Percentiles rank a stretch among this genome's conserved stretches.
Evolutionary conservation across 2,888 invertebrate species (phyloP).

Genomic region (Sabatieria punctata): DNA sequence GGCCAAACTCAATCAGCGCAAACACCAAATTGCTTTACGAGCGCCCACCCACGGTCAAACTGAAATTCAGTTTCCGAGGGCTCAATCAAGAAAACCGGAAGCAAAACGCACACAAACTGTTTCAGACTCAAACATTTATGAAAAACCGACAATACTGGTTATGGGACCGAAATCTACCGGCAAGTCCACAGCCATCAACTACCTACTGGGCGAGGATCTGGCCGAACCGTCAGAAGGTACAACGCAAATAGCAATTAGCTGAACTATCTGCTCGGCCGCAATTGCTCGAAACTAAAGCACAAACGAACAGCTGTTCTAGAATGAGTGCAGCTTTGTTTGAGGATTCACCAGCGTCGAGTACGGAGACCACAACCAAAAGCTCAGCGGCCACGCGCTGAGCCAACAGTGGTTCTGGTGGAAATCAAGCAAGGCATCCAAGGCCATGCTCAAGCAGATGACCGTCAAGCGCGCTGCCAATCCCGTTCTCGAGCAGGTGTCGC

Average conservation of each 20-base stretch:
- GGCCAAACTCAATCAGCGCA: no score
- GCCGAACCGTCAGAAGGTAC: not conserved
- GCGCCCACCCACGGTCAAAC: no score
- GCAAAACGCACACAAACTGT: no score
- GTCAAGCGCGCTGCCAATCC: no score
- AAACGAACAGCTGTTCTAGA: not conserved
- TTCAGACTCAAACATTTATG: conserved; percentile 54
- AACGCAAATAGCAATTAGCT: not conserved
- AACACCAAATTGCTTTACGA: no score
- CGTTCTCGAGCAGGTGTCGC: conserved; percentile 45
- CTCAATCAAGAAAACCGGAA: no score
- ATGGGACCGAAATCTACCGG: conserved; percentile 95
- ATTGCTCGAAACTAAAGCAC: not conserved
- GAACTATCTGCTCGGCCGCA: no score
- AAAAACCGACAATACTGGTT: conserved; percentile 73
- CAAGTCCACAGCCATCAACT: conserved; percentile 81
- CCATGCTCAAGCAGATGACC: no score
- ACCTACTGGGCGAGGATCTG: conserved; percentile 62
- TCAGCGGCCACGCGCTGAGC: not conserved
- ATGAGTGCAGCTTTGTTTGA: not conserved
- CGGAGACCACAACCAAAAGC: not conserved
- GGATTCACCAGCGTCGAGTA: not conserved
- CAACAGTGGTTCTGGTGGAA: no score
- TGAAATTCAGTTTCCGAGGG: no score
- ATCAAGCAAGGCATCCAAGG: no score